Percentiles rank a stretch among this genome's conserved stretches.
These are phyloP conservation scores for Eretmocerus hayati DNA, from an alignment of 2,888 invertebrate species.

Conservation along the genomic window DNA sequence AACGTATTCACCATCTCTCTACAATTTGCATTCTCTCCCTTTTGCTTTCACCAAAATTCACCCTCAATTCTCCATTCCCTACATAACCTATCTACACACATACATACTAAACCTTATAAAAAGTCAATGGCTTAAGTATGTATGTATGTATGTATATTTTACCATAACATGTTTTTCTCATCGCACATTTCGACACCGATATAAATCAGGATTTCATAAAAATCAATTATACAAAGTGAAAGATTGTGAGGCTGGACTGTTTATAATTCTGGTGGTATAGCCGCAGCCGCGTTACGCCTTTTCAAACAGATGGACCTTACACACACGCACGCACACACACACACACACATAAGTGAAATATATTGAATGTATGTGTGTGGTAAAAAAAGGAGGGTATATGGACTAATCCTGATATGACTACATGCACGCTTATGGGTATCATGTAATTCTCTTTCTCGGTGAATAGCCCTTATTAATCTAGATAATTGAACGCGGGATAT, in stretches of 20 bases:
- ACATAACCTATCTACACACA: too few relatives aligned
- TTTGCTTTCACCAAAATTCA: neutral
- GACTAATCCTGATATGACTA: slow-evolving; percentile 6
- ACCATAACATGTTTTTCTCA: too few relatives aligned
- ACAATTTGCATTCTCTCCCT: slow-evolving; percentile 11
- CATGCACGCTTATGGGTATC: neutral
- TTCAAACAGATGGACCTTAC: slow-evolving; percentile 24
- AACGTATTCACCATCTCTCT: slow-evolving; percentile 26
- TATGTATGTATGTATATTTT: too few relatives aligned
- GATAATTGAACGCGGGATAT: slow-evolving; percentile 11
- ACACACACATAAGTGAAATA: too few relatives aligned
- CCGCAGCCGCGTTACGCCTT: slow-evolving; percentile 1
- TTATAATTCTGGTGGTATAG: neutral
- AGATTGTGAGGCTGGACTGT: neutral
- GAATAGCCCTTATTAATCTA: slow-evolving; percentile 14
- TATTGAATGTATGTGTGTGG: slow-evolving; percentile 20
- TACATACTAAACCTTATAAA: too few relatives aligned
- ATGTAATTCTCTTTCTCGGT: neutral
- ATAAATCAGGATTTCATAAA: slow-evolving; percentile 22
- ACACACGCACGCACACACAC: too few relatives aligned
- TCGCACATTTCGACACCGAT: slow-evolving; percentile 16
- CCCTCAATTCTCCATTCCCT: too few relatives aligned
- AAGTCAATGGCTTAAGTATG: too few relatives aligned
- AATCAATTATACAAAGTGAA: slow-evolving; percentile 20
- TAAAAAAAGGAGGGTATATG: slow-evolving; percentile 11